Percentiles rank a stretch among this genome's conserved stretches.
Evolutionary conservation across 1,140 invertebrate genomes (phyloP).

Genomic region (Brachionus koreanus): DNA sequence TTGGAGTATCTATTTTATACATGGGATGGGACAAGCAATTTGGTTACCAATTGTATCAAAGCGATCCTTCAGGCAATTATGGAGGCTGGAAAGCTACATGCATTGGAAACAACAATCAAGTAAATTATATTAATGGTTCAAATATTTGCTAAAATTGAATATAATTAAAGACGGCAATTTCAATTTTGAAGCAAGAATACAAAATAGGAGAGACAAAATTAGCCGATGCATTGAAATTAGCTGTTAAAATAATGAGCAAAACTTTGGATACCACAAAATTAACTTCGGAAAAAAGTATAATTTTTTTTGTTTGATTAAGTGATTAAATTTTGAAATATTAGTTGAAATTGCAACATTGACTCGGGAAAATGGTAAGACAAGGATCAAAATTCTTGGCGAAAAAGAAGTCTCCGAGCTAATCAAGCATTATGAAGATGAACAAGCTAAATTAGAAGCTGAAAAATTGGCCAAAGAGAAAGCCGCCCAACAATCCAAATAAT

Average conservation of each 20-base stretch:
- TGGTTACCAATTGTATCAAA: constrained; percentile 97
- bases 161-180: constrained; percentile 70
- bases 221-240: constrained; percentile 76
- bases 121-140: neutral
- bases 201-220: constrained; percentile 81
- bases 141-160: neutral
- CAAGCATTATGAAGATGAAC: constrained; percentile 40
- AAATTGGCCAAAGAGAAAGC: constrained; percentile 39
- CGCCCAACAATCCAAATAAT: constrained; percentile 22
- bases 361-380: constrained; percentile 22
- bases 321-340: neutral
- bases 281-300: constrained; percentile 58
- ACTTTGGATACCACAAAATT: constrained; percentile 97
- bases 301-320: neutral
- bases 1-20: constrained; percentile 96
- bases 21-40: constrained; percentile 99
- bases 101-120: constrained; percentile 86
- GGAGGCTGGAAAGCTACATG: constrained; percentile 99
- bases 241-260: constrained; percentile 93
- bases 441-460: constrained; percentile 44
- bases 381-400: constrained; percentile 21
- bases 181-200: constrained; percentile 95
- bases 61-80: constrained; percentile 98
- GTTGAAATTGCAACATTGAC: constrained; percentile 43
- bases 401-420: constrained; percentile 32